Percentiles rank a stretch among this genome's conserved stretches.
Evolutionary conservation across 2,888 invertebrate genomes (phyloP).

Genomic region (Cheilosia soror): DNA sequence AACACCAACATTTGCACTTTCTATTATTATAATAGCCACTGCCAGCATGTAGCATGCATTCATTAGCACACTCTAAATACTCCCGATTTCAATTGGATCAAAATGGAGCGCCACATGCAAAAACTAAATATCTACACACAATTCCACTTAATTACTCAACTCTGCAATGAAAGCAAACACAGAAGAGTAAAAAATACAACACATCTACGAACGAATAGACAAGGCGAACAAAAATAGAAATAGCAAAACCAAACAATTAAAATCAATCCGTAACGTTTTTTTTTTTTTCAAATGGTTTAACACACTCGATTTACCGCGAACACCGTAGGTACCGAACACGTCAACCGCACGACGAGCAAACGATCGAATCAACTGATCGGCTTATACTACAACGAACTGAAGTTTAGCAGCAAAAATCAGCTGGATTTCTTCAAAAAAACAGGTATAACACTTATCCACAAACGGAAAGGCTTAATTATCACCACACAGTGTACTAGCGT

Average conservation of each 20-base stretch:
- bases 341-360: slow-evolving; percentile 44
- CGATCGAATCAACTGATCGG: slow-evolving; percentile 61
- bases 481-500: neutral
- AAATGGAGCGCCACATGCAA: slow-evolving; percentile 59
- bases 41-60: slow-evolving; percentile 43
- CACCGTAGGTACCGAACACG: slow-evolving; percentile 41
- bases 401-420: slow-evolving; percentile 60
- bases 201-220: slow-evolving; percentile 31
- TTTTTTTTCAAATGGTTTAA: slow-evolving; percentile 21
- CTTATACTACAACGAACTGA: slow-evolving; percentile 51
- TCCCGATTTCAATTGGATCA: slow-evolving; percentile 68
- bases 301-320: slow-evolving; percentile 35
- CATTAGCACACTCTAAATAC: slow-evolving; percentile 61
- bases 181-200: slow-evolving; percentile 41
- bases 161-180: slow-evolving; percentile 57
- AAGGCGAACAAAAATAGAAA: neutral
- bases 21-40: slow-evolving; percentile 61
- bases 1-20: slow-evolving; percentile 74
- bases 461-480: slow-evolving; percentile 21
- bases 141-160: slow-evolving; percentile 72
- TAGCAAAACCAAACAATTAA: slow-evolving; percentile 60
- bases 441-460: slow-evolving; percentile 60
- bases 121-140: slow-evolving; percentile 33
- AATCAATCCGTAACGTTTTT: slow-evolving; percentile 54
- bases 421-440: slow-evolving; percentile 42